These are phyloP conservation scores for Spinus olivaceus DNA, from an alignment of 2,797 vertebrate species.

Conservation along the genomic window DNA sequence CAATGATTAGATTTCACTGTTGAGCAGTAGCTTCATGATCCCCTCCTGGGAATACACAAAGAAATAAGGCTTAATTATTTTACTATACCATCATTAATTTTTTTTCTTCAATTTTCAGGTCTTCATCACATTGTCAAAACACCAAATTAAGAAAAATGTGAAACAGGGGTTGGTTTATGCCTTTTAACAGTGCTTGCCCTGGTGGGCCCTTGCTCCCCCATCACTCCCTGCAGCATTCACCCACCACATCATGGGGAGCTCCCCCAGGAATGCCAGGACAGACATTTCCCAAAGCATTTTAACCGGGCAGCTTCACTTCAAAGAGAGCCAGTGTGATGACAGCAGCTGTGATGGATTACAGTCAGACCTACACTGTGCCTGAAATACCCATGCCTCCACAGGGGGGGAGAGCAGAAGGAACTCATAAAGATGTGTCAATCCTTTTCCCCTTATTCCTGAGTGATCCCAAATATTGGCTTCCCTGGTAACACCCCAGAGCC, in stretches of 20 bases:
- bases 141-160: not conserved
- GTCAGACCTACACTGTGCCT: not conserved
- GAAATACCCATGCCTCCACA: not conserved
- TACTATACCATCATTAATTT: not conserved
- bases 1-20: not conserved
- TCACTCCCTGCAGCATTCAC: not conserved
- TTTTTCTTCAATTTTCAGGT: not conserved
- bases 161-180: not conserved
- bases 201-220: not conserved
- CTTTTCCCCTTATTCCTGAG: rapidly evolving
- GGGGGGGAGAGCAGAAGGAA: not conserved
- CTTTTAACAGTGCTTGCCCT: not conserved
- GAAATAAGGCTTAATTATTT: not conserved
- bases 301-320: not conserved
- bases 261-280: rapidly evolving
- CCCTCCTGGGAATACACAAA: not conserved
- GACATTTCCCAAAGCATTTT: not conserved
- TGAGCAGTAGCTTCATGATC: not conserved
- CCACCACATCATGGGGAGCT: rapidly evolving
- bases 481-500: not conserved
- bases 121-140: not conserved
- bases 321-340: not conserved
- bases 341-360: not conserved
- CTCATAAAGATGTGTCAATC: not conserved
- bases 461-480: not conserved